Evolutionary conservation across 2,888 invertebrate genomes (phyloP).

Genomic region (Metellina segmentata): DNA sequence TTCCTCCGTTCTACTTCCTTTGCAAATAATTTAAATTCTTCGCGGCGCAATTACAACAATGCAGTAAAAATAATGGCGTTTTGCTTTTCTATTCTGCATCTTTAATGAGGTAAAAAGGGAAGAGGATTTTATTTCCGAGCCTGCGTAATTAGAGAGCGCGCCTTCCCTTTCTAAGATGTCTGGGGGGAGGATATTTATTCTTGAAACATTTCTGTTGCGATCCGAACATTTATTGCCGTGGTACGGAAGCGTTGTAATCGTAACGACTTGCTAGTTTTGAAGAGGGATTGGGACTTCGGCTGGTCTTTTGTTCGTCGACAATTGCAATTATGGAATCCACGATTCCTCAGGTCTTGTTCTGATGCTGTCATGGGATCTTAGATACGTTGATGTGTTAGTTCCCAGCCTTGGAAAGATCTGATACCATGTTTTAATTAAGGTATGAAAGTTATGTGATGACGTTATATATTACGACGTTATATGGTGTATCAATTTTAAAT

Average conservation of each 20-base stretch:
- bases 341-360: too few species aligned
- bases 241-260: conserved; percentile 38
- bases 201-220: conserved; percentile 23
- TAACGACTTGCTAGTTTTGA: too few species aligned
- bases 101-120: conserved; percentile 59
- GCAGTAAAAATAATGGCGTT: conserved; percentile 59
- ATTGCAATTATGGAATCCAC: too few species aligned
- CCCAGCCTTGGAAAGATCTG: too few species aligned
- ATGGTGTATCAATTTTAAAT: too few species aligned
- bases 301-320: too few species aligned
- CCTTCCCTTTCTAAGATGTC: conserved; percentile 5
- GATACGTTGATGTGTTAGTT: too few species aligned
- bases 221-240: conserved; percentile 21
- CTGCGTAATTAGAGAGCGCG: conserved; percentile 56
- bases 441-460: too few species aligned
- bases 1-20: background rate
- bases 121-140: conserved; percentile 39
- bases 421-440: too few species aligned
- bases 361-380: too few species aligned
- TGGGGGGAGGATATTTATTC: conserved; percentile 40
- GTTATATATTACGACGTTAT: too few species aligned
- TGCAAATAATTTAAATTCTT: conserved; percentile 66
- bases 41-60: conserved; percentile 59
- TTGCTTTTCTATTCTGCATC: conserved; percentile 50
- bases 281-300: too few species aligned